Base-by-base conservation (phyloP, 2,888 invertebrate genomes). In the Andrena bicolor region DNA sequence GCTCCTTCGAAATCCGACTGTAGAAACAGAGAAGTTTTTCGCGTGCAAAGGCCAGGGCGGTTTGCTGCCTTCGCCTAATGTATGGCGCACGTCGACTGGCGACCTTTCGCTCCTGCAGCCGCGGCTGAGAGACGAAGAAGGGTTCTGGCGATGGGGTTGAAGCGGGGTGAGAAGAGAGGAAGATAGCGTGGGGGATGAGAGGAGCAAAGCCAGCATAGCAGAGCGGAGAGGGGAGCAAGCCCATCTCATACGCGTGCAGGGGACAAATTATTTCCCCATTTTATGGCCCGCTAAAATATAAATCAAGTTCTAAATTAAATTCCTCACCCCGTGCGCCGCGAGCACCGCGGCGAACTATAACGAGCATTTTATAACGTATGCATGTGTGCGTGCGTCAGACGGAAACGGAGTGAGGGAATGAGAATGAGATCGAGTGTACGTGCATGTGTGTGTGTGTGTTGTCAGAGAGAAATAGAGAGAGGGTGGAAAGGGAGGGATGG, bases 251-350 rank as follows among this genome's bases (percentile, higher is more conserved):
- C 92, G 91, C 92, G 91, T 92, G 92, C 92, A 88, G 90, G 92
- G 91, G 92, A 93, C 93, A 93, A 93, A 93, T 93, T 93, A 93
- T 93, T 93, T 92, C 92, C 91, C 92, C 92, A 92, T 93, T 93
- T 93, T 92, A 93, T 92, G 91, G 91, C 90, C 91, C 87, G 92
- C 92, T 93, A 92, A 93, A 93, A 93, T 93, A 93, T 93, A 93
- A 93, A 93, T 93, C 93, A 93, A 93, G 93, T 92, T 93, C 93
- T 92, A 93, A 93, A 93, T 93, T 93, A 93, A 93, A 93, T 93
- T 93, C 93, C 93, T 91, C 90, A 88, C 89, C 83, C 90, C 86
- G 76, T 86, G 72, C 82, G 83, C 81, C 71, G 79, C 75, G 82
- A 70, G 77, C 83, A 61, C 83, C 83, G 87, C 73, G 83, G 89